These are phyloP conservation scores for Auanema freiburgensis DNA, from an alignment of 2,888 invertebrate species.

Conservation along the genomic window DNA sequence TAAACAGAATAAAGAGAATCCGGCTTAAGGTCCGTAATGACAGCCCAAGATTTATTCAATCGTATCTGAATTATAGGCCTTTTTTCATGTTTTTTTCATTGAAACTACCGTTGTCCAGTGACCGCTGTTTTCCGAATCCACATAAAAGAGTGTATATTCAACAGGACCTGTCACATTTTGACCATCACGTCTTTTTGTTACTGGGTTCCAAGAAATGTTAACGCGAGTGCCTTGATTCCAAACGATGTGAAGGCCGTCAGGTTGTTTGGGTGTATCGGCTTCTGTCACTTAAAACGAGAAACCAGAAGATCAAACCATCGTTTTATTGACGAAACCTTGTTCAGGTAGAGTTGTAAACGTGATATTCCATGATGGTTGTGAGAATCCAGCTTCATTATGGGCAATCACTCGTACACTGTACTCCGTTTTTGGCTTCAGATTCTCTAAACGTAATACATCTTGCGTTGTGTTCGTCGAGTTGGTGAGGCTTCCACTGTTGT, in stretches of 20 bases:
- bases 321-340: constrained; percentile 8
- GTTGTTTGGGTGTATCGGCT: constrained; percentile 32
- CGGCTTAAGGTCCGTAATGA: constrained; percentile 31
- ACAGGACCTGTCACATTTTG: constrained; percentile 17
- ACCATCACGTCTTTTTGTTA: constrained; percentile 21
- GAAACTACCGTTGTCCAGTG: constrained; percentile 39
- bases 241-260: constrained; percentile 32
- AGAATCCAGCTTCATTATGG: constrained; percentile 19
- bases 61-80: no score
- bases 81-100: no score
- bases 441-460: constrained; percentile 30
- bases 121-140: constrained; percentile 33
- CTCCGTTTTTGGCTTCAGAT: constrained; percentile 21
- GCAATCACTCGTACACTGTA: constrained; percentile 19
- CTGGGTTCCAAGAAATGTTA: constrained; percentile 46
- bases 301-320: background rate
- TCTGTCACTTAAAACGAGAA: constrained; percentile 19
- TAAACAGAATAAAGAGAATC: constrained; percentile 41
- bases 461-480: constrained; percentile 32
- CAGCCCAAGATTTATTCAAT: constrained; percentile 38
- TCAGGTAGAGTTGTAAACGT: constrained; percentile 38
- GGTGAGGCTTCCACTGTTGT: constrained; percentile 21
- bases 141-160: constrained; percentile 39
- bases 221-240: constrained; percentile 45
- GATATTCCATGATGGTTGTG: constrained; percentile 45